Base-by-base conservation (phyloP, 2,113 vertebrate genomes). In the Calypte anna region DNA sequence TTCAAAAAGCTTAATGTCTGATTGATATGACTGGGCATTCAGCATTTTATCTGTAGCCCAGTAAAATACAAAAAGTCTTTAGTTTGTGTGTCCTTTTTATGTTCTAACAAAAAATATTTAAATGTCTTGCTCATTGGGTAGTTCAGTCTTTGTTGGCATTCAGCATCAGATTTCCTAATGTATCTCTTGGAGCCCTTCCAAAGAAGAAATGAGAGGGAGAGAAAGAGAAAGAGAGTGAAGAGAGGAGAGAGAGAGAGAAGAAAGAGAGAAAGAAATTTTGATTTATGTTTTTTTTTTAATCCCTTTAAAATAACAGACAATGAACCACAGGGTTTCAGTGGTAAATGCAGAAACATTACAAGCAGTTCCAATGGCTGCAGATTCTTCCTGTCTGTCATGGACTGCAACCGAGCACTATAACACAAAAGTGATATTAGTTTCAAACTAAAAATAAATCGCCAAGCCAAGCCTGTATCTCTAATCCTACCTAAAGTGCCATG, bases 291-390 rank as follows among this genome's bases (percentile, higher is more conserved):
- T 62, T 92, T 62, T 93, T 48, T 48, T 48, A 10, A 21, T 72
- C n/a, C 84, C 18, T 96, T 44, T 96, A 76, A 96, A 95, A 92
- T 84, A 87, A 55, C 28, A 91, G 0, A 24, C 16, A 90, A 57
- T 67, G 58, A 86, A 50, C 79, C 64, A 75, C 87, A 91, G 50
- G 44, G 33, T 46, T 94, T 92, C 67, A 59, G 69, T 50, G 31
- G 73, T 61, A 92, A 94, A 96, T 51, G 67, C 51, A 96, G 91
- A 96, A 96, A 92, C 95, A 86, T 79, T 95, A 91, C 96, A 96
- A 97, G 88, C 82, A 96, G 86, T 93, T 91, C 76, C 93, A 89
- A 78, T 87, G 76, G 82, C 78, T 92, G 82, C 62, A 81, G 76
- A 95, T 76, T 83, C 82, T 77, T 94, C 88, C 93, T 84, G 97